Evolutionary conservation across 2,797 vertebrate genomes (phyloP).

Genomic region (Lateolabrax maculatus): DNA sequence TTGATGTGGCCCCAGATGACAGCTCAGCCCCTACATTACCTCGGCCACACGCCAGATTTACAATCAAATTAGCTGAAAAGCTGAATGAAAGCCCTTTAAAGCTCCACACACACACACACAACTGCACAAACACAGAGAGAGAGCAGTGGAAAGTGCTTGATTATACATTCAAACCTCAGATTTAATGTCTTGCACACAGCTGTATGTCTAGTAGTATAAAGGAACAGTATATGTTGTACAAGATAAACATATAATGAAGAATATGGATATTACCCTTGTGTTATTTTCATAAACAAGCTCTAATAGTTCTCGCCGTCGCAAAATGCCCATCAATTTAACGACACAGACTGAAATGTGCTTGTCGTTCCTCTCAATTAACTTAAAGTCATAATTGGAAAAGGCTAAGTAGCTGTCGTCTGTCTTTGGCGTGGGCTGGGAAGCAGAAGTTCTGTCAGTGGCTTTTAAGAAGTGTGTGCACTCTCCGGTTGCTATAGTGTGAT

Average conservation of each 20-base stretch:
- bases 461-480: slow-evolving; percentile 56
- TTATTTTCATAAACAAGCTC: slow-evolving; percentile 71
- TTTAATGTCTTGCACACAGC: slow-evolving; percentile 30
- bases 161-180: slow-evolving; percentile 47
- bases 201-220: not conserved
- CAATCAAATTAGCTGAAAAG: slow-evolving; percentile 77
- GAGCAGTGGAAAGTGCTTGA: slow-evolving; percentile 19
- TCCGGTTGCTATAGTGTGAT: slow-evolving; percentile 44
- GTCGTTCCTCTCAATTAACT: slow-evolving; percentile 79
- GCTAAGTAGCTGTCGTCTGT: slow-evolving; percentile 76
- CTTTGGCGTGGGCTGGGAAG: slow-evolving; percentile 66
- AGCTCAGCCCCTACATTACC: slow-evolving; percentile 61
- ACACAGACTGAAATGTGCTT: slow-evolving; percentile 57
- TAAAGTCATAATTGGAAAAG: slow-evolving; percentile 77
- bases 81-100: slow-evolving; percentile 70
- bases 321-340: slow-evolving; percentile 62
- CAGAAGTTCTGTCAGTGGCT: slow-evolving; percentile 58
- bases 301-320: slow-evolving; percentile 45
- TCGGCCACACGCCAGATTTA: slow-evolving; percentile 68
- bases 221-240: slow-evolving; percentile 30
- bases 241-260: slow-evolving; percentile 66
- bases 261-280: slow-evolving; percentile 56
- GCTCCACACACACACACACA: slow-evolving; percentile 16
- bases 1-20: slow-evolving; percentile 63
- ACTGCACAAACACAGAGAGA: slow-evolving; percentile 20